Base-by-base conservation (phyloP, 2,888 invertebrate species). In the Orthosia cruda region DNA sequence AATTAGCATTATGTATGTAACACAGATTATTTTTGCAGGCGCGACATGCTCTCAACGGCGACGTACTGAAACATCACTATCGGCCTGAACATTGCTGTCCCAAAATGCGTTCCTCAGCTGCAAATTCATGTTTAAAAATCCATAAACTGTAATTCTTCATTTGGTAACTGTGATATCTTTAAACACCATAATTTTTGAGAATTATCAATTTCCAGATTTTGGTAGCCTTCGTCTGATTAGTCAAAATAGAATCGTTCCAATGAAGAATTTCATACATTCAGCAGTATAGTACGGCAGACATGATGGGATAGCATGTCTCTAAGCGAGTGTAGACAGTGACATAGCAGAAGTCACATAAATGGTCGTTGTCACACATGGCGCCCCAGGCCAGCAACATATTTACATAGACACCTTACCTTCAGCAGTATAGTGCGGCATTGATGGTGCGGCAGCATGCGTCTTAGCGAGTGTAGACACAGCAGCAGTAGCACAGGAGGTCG, bases 351-450 rank as follows among this genome's bases (percentile, higher is more conserved):
- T 58, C 93, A 80, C 0, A 81, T 78, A 62, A 61, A 86, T 45
- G 55, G 89, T 85, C 71, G 91, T 20, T 23, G 79, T 47, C 87
- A 89, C 72, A 83, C 93, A 95, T 91, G 0, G 92, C 88, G 12
- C 92, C 87, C 93, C 95, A 96, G 0, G 93, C 96, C 96, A 80
- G 16, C 23, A 40, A 61, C 5, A 74, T 15, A 40, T 32, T 26
- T 32, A 40, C 40, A 40, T 40, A 45, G 15, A 0, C 7, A 9
- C 52, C 4, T 75, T 92, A 98, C 98, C 97, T 98, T 98, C 0
- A 97, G 91, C 58, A 98, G 93, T 63, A 97, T 93, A 18, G 97
- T 93, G 58, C 98, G 95, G 87, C 97, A 98, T 88, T 98, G 98
- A 18, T 97, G 96, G 59, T 97, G 97, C 54, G 93, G 92, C 71